Conservation (phyloP, 1,140 invertebrate genomes). For the Solen grandis region DNA sequence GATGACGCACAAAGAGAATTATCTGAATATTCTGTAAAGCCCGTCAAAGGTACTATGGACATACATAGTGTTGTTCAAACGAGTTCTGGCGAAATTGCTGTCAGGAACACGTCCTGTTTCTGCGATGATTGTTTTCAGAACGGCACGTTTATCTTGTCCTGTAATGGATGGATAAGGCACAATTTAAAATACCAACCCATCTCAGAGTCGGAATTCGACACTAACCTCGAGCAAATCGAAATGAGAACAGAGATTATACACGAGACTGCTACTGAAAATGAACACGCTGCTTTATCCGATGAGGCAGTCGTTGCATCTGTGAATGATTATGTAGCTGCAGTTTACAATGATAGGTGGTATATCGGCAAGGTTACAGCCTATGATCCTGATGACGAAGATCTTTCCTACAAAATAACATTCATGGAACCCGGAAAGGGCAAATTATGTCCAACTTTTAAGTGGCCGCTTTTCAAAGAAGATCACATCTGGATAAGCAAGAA, state of each 20-base stretch:
- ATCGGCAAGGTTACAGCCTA: neutral
- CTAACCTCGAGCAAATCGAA: no score
- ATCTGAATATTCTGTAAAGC: neutral
- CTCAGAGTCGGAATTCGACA: no score
- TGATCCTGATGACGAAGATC: constrained; percentile 12
- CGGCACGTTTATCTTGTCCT: neutral
- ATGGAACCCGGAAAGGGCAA: neutral
- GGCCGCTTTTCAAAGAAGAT: constrained; percentile 14
- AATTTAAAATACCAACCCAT: no score
- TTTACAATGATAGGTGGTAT: no score
- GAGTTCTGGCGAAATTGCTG: neutral
- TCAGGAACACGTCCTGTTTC: constrained; percentile 13
- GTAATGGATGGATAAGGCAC: neutral
- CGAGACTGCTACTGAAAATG: no score
- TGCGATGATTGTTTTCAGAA: neutral
- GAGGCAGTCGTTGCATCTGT: no score
- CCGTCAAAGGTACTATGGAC: neutral
- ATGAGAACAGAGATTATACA: no score
- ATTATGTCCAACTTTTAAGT: neutral
- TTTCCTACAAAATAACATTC: neutral
- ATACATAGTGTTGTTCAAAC: constrained; percentile 10
- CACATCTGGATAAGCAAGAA: no score
- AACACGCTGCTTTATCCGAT: no score
- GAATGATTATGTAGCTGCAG: constrained; percentile 15
- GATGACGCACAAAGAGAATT: neutral